Evolutionary conservation across 2,888 invertebrate species (phyloP).

Genomic region (Sialis fuliginosa): DNA sequence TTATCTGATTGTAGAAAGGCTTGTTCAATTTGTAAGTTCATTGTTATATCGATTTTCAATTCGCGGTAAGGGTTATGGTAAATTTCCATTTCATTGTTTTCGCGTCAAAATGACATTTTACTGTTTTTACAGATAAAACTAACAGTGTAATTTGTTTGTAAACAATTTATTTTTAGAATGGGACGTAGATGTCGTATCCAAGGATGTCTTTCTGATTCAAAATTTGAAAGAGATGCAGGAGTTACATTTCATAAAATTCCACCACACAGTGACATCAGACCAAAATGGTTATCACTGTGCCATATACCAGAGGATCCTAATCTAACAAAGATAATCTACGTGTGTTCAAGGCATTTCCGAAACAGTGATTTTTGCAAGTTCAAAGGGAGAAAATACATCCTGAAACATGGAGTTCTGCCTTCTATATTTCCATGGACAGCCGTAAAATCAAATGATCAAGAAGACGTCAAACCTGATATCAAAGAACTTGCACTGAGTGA

Average conservation of each 20-base stretch:
- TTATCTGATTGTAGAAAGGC: too few species aligned
- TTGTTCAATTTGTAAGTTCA: too few species aligned
- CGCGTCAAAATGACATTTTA: too few species aligned
- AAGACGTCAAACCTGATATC: constrained; percentile 3
- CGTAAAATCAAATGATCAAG: constrained; percentile 13
- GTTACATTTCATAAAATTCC: constrained; percentile 64
- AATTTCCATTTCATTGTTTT: too few species aligned
- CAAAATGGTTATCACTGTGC: constrained; percentile 48
- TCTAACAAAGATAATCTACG: constrained; percentile 38
- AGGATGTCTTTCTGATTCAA: constrained; percentile 41
- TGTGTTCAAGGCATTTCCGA: constrained; percentile 61
- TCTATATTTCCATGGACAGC: constrained; percentile 49
- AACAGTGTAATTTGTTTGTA: too few species aligned
- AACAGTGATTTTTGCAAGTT: constrained; percentile 53
- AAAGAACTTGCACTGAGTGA: background rate
- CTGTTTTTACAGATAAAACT: too few species aligned
- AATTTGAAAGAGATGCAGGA: constrained; percentile 42
- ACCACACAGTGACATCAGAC: constrained; percentile 36
- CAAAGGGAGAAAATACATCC: constrained; percentile 49
- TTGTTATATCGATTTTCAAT: too few species aligned
- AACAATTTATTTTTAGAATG: constrained; percentile 21
- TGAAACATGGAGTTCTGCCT: constrained; percentile 52
- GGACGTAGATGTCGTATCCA: constrained; percentile 45
- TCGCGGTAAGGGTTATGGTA: too few species aligned
- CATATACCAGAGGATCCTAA: constrained; percentile 30